Evolutionary conservation across 2,113 vertebrate genomes (phyloP), one percentile per base, ranked within the genome.

Genomic region (Colossoma macropomum): DNA sequence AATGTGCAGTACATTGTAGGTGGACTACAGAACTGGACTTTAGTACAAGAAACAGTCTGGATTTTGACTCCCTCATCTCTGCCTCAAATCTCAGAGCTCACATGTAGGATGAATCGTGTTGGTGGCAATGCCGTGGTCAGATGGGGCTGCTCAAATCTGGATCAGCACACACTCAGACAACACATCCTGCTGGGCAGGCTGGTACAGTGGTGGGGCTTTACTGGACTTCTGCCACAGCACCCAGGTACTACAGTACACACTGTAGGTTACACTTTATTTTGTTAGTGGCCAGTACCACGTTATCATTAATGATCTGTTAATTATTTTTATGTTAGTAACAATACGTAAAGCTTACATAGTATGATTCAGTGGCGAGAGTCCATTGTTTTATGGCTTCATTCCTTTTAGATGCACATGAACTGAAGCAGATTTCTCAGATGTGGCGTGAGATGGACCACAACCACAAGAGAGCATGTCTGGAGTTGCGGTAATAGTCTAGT

Each of bases 151-250:
- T 88, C 86, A 87, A 86, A 68, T 52, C 32, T 73, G 70, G 86
- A 86, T 45, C 76, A 84, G 52, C 66, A 71, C 41, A 79, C 73
- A 45, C 30, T 92, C 25, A 87, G 86, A 80, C 85, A 89, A 0
- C 88, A 92, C 82, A 86, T 92, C 68, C 87, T 84, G 76, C 85
- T 93, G 79, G 91, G 89, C 1, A 75, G 19, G 52, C 84, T 92
- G 70, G 86, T 92, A 69, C 89, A 91, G 81, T 93, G 92, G 90
- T 92, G 88, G 85, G 83, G 86, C 87, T 86, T 88, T 52, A 90
- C 82, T 75, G 90, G 89, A 0, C 90, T 93, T 45, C 84, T 92
- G 32, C 89, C 90, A 41, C 89, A 89, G 41, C 77, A 69, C 41
- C 89, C 87, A 60, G 91, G 92, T 93, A 10, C 17, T 73, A 23